Conservation (phyloP, 2,113 vertebrate genomes). For the Columba janthina region DNA sequence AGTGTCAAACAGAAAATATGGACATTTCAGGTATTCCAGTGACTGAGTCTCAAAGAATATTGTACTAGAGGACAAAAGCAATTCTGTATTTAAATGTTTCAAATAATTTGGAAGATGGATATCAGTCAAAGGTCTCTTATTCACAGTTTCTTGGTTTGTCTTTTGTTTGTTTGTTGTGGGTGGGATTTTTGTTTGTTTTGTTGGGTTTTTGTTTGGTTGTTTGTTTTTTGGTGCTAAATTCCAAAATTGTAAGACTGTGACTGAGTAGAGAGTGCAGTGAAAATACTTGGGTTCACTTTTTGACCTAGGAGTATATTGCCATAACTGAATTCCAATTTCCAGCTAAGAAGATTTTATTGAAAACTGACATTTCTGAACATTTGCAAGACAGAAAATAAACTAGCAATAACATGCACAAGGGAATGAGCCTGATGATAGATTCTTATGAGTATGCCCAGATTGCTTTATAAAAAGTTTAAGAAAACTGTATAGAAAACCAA, state of each 20-base stretch:
- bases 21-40: background rate
- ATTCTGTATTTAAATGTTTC: conserved; percentile 14
- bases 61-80: background rate
- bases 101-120: background rate
- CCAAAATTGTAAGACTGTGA: background rate
- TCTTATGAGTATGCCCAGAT: background rate
- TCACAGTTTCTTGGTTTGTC: background rate
- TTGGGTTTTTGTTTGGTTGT: no score
- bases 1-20: background rate
- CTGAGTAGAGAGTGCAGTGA: background rate
- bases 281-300: background rate
- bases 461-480: background rate
- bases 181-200: no score
- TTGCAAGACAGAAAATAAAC: background rate
- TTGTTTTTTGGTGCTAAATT: background rate
- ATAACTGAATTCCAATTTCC: background rate
- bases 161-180: no score
- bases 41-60: background rate
- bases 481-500: background rate
- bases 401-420: background rate
- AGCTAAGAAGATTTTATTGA: background rate
- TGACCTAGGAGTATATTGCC: background rate
- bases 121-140: background rate
- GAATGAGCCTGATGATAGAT: background rate
- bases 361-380: background rate